Base-by-base conservation (phyloP, 1,140 invertebrate species). In the Drosophila mauritiana region DNA sequence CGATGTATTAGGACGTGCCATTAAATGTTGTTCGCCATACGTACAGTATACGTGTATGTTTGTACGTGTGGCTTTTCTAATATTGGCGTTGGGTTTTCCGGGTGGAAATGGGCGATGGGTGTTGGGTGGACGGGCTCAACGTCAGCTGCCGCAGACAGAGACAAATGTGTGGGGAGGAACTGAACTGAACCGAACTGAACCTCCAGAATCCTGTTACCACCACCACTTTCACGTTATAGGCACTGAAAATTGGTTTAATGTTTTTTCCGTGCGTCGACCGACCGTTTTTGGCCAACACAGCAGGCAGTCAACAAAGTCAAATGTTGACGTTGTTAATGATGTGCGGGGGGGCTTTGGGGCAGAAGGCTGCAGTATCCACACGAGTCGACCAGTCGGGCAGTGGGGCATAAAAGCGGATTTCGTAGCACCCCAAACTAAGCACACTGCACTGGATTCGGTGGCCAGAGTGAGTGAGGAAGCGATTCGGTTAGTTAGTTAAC, bases 321-420 rank as follows among this genome's bases (percentile, higher is more conserved):
- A 86, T 85, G 83, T 85, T 86, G 82, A 86, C 82, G 78, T 86
- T 85, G 82, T 85, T 85, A 85, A 85, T 85, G 82, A 85, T 85
- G 82, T 86, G 78, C 74, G 73, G 73, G 59, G 37, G 4, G 17
- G 17, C 17, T 11, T 11, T 8, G 4, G 25, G 34, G 54, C 25
- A 59, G 54, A 59, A 27, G 42, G 22, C 31, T 37, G 13, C 20
- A 34, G 37, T 42, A 37, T 40, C 22, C 27, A 37, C 55, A 43
- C 20, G 49, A 62, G 63, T 53, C 51, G 22, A 62, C 37, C 53
- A 22, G 22, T 11, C 25, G 42, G 25, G 45, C 61, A 46, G 42
- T 42, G 65, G 37, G 43, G 58, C 54, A 69, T 76, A 55, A 72
- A 81, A 85, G 82, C 83, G 74, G 78, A 88, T 88, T 86, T 78